Base-by-base conservation (phyloP, 2,113 vertebrate species). In the Bothrops jararaca region DNA sequence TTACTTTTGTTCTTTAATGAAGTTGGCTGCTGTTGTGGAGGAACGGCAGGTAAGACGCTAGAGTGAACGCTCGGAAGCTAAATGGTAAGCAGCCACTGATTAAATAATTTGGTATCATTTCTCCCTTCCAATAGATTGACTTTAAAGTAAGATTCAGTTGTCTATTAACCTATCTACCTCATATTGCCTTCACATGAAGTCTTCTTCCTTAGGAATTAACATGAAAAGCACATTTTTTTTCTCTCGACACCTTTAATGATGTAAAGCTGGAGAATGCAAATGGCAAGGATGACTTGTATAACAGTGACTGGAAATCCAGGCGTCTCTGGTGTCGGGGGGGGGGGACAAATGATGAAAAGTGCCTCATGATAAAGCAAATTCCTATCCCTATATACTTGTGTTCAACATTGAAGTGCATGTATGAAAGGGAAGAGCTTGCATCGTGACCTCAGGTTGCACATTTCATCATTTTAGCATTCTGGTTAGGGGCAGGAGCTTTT, bases 1-100 rank as follows among this genome's bases (percentile, higher is more conserved):
- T 98, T 98, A 97, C 97, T 98, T 98, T 97, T 98, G 97, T 97
- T 98, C 97, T 98, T 98, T 98, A 98, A 98, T 98, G 98, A 98
- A 98, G 97, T 97, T 98, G 97, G 96, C 97, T 97, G 96, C 96
- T 97, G 97, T 95, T 95, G 95, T 96, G 97, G 95, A 95, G 96
- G 95, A 95, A 94, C 94, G 95, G 96, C 95, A 90, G 96, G 97
- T 97, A 97, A 96, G 97, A 97, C 89, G 92, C 97, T 97, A 97
- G 96, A 92, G 92, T 94, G 94, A 89, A 91, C 96, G 95, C 95
- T 94, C 90, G 91, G 93, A 97, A 98, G 96, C 95, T 94, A 8
- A 93, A 95, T 97, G 97, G 96, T 97, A 97, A 96, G 96, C 96
- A 96, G 96, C 96, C 95, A 96, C 95, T 96, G 95, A 96, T 97